Conservation (phyloP, 2,113 vertebrate species). For the Pipa parva region DNA sequence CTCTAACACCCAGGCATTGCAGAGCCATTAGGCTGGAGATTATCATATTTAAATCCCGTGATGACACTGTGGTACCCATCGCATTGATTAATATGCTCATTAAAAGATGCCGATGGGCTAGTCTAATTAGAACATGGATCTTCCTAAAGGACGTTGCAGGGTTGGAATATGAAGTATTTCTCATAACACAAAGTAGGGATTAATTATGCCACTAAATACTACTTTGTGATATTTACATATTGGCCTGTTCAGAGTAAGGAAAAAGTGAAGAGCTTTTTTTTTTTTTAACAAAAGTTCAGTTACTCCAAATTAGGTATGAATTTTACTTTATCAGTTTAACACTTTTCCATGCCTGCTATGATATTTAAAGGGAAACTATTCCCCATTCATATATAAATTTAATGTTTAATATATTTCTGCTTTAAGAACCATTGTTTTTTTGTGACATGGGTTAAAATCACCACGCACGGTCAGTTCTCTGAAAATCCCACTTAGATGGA, state of each 20-base stretch:
- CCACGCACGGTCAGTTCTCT: too few species aligned
- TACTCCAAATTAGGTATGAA: not conserved
- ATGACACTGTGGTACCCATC: conserved; percentile 81
- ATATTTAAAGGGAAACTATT: too few species aligned
- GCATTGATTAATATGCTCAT: conserved; percentile 85
- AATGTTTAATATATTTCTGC: too few species aligned
- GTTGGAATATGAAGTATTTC: conserved; percentile 81
- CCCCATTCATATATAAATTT: too few species aligned
- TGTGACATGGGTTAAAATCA: too few species aligned
- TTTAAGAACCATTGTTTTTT: too few species aligned
- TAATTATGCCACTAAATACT: conserved; percentile 84
- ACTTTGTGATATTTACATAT: conserved; percentile 79
- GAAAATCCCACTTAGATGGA: too few species aligned
- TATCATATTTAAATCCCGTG: conserved; percentile 83
- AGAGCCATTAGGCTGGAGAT: conserved; percentile 75
- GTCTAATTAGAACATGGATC: conserved; percentile 87
- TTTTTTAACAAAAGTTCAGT: conserved; percentile 66
- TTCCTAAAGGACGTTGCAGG: conserved; percentile 81
- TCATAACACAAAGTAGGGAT: conserved; percentile 81
- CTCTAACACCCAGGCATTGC: conserved; percentile 67
- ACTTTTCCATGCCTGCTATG: too few species aligned
- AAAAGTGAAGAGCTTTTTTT: not conserved
- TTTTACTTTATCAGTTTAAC: too few species aligned
- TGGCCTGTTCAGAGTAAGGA: conserved; percentile 68
- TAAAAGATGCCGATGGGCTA: conserved; percentile 84